phyloP scores from a whole-genome alignment of 2,888 invertebrate species.

The Peribatodes rhomboidaria region DNA sequence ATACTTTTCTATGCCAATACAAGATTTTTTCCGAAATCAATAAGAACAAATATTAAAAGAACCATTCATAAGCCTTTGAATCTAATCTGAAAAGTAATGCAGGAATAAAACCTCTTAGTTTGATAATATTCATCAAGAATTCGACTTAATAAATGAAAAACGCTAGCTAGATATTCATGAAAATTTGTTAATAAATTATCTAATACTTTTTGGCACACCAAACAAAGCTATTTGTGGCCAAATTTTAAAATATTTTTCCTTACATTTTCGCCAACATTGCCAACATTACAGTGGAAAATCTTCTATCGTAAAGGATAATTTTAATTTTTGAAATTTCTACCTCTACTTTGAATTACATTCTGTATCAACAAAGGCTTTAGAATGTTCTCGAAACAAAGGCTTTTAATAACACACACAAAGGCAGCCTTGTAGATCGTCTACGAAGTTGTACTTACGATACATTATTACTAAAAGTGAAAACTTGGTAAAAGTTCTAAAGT shows the following conservation, averaged over 20 bases:
- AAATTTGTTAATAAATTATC: not conserved
- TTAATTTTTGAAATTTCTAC: constrained; percentile 30
- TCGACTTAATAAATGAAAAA: too few species aligned
- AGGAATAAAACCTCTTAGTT: too few species aligned
- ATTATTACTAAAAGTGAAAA: constrained; percentile 23
- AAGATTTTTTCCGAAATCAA: too few species aligned
- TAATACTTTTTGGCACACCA: not conserved
- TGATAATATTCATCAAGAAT: too few species aligned
- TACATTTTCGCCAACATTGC: not conserved
- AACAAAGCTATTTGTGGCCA: not conserved
- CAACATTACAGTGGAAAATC: not conserved
- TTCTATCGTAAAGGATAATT: constrained; percentile 19
- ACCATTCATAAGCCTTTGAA: too few species aligned
- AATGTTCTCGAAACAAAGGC: constrained; percentile 32
- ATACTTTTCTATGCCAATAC: too few species aligned
- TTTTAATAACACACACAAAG: constrained; percentile 29
- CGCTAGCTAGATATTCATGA: not conserved
- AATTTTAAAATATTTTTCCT: not conserved
- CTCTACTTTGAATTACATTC: constrained; percentile 18
- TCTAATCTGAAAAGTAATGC: too few species aligned
- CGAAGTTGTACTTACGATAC: constrained; percentile 17
- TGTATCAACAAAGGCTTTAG: constrained; percentile 24
- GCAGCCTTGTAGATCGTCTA: constrained; percentile 27
- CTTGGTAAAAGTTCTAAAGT: constrained; percentile 21
- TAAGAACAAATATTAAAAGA: too few species aligned